A percentile compares a stretch with the other conserved stretches of the same genome.
phyloP scores from a whole-genome alignment of 1,140 invertebrate genomes.

The Neodiprion fabricii region DNA sequence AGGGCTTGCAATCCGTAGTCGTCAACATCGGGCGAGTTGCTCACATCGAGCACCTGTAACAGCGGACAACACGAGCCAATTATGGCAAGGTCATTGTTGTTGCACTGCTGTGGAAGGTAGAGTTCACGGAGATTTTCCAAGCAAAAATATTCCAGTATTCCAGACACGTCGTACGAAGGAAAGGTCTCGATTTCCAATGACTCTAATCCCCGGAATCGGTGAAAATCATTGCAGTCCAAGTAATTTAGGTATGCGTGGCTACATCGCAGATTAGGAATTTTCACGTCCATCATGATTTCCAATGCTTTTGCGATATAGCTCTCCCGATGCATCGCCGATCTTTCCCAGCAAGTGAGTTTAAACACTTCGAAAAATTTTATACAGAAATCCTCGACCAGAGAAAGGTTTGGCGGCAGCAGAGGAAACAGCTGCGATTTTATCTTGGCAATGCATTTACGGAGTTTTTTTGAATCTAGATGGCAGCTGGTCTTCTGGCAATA shows the following conservation, averaged over 20 bases:
- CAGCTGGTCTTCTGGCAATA: neutral
- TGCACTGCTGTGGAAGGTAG: neutral
- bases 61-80: neutral
- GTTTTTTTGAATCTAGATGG: neutral
- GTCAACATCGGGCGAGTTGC: neutral
- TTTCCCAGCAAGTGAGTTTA: neutral
- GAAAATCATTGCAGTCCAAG: neutral
- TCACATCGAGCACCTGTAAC: neutral
- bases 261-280: neutral
- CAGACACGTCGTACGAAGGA: neutral
- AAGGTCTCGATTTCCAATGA: neutral
- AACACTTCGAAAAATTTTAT: neutral
- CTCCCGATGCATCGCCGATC: neutral
- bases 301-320: neutral
- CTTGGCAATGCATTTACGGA: neutral
- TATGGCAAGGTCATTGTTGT: neutral
- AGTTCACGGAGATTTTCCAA: neutral
- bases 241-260: neutral
- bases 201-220: neutral
- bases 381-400: neutral
- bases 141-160: neutral
- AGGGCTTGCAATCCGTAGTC: neutral
- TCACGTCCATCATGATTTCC: neutral
- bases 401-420: neutral
- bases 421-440: neutral